Percentiles rank a stretch among this genome's conserved stretches.
phyloP scores from a whole-genome alignment of 2,888 invertebrate genomes.

The Leptarthrus brevirostris region DNA sequence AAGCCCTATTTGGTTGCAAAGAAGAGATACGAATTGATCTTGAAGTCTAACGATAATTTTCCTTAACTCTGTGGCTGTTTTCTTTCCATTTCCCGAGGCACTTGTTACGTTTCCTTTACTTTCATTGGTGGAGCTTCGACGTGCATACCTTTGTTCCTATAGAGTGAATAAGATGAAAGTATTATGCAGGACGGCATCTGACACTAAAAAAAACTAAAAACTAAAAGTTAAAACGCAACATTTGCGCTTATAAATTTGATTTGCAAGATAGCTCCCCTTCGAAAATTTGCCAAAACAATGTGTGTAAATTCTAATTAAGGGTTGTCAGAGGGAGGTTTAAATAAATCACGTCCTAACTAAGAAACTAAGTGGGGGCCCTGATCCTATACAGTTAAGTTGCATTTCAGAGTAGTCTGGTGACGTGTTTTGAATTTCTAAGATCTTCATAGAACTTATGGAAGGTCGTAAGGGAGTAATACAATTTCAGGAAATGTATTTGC shows the following conservation, averaged over 20 bases:
- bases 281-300: conserved; percentile 22
- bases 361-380: background rate
- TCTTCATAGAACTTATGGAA: conserved; percentile 1
- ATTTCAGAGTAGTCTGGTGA: conserved; percentile 19
- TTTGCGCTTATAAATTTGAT: conserved; percentile 31
- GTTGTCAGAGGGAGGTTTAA: conserved; percentile 8
- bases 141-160: background rate
- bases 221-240: background rate
- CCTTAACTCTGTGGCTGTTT: background rate
- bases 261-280: conserved; percentile 29
- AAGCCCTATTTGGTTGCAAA: background rate
- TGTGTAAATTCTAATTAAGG: conserved; percentile 47
- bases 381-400: conserved; percentile 15
- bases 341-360: conserved; percentile 29
- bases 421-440: conserved; percentile 39
- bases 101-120: background rate
- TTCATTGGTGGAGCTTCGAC: background rate
- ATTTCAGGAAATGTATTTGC: conserved; percentile 38
- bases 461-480: conserved; percentile 1
- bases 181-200: background rate
- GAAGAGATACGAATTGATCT: conserved; percentile 10
- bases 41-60: conserved; percentile 3
- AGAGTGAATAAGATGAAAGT: background rate
- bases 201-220: background rate
- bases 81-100: background rate